A percentile compares a stretch with the other conserved stretches of the same genome.
Evolutionary conservation across 2,113 vertebrate genomes (phyloP).

Genomic region (Vanacampus margaritifer): DNA sequence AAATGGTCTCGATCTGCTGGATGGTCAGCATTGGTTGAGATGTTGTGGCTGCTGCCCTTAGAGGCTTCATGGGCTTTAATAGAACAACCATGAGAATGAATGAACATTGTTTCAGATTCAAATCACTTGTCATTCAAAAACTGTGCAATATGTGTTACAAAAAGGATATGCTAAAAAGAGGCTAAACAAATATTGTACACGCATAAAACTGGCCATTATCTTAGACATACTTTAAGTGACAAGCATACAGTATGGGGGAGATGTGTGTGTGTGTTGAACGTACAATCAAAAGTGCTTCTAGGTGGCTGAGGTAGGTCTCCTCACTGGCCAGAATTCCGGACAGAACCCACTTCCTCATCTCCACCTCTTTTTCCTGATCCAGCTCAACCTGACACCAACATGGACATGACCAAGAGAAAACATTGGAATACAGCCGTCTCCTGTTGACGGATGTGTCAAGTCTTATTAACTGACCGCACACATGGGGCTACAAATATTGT

Average conservation of each 20-base stretch:
- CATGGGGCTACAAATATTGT: constrained; percentile 12
- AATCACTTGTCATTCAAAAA: not conserved
- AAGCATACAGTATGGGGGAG: not conserved
- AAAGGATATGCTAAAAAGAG: no score
- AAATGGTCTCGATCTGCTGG: constrained; percentile 97
- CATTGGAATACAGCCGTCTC: constrained; percentile 2
- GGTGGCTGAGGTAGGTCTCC: constrained; percentile 91
- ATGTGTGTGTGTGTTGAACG: constrained; percentile 36
- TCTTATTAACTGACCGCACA: constrained; percentile 17
- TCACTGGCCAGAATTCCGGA: constrained; percentile 97
- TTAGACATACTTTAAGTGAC: no score
- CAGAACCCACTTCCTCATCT: constrained; percentile 98
- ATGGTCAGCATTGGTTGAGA: constrained; percentile 91
- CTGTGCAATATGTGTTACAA: no score
- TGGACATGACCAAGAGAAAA: not conserved
- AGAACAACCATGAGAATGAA: not conserved
- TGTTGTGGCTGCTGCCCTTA: constrained; percentile 93
- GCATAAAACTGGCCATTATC: not conserved
- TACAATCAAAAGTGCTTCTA: constrained; percentile 94
- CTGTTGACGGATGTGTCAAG: constrained; percentile 11
- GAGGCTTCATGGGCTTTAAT: constrained; percentile 92
- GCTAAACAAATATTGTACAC: not conserved
- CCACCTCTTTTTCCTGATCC: constrained; percentile 92
- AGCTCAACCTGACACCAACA: constrained; percentile 78
- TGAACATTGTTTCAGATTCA: not conserved